A percentile compares a stretch with the other conserved stretches of the same genome.
phyloP scores from a whole-genome alignment of 2,888 invertebrate species.

The Hetaerina titia region DNA sequence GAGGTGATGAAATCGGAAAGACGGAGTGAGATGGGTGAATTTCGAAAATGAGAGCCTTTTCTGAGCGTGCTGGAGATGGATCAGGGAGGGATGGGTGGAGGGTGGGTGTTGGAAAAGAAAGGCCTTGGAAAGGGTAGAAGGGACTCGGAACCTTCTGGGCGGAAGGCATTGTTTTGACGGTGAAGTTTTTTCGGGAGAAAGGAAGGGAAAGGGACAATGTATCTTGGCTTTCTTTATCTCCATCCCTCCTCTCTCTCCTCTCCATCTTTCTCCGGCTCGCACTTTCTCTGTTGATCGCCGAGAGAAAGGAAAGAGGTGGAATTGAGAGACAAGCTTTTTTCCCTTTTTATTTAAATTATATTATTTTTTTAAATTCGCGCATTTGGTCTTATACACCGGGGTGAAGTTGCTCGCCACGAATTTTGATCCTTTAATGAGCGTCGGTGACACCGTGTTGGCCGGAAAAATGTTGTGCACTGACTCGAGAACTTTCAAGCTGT shows the following conservation, averaged over 20 bases:
- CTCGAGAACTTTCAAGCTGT: neutral
- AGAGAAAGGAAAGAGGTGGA: slow-evolving; percentile 32
- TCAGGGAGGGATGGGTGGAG: neutral
- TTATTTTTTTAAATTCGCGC: neutral
- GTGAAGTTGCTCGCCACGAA: neutral
- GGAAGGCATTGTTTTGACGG: slow-evolving; percentile 57
- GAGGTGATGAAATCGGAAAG: neutral
- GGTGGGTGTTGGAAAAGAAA: neutral
- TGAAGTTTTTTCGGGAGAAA: slow-evolving; percentile 40
- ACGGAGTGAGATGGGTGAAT: neutral
- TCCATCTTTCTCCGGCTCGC: neutral
- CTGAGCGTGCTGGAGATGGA: neutral
- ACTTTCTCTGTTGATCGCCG: neutral
- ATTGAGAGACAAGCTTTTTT: neutral
- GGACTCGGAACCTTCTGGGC: neutral
- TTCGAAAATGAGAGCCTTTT: neutral
- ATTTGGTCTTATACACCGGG: neutral
- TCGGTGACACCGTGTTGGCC: neutral
- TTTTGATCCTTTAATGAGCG: neutral
- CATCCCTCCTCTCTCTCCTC: neutral
- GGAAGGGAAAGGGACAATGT: slow-evolving; percentile 24
- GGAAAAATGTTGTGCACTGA: neutral
- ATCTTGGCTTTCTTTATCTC: neutral
- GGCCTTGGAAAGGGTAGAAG: neutral
- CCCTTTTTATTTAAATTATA: neutral